A percentile compares a stretch with the other conserved stretches of the same genome.
Conservation (phyloP, 2,113 vertebrate genomes). For the Propithecus coquereli region DNA sequence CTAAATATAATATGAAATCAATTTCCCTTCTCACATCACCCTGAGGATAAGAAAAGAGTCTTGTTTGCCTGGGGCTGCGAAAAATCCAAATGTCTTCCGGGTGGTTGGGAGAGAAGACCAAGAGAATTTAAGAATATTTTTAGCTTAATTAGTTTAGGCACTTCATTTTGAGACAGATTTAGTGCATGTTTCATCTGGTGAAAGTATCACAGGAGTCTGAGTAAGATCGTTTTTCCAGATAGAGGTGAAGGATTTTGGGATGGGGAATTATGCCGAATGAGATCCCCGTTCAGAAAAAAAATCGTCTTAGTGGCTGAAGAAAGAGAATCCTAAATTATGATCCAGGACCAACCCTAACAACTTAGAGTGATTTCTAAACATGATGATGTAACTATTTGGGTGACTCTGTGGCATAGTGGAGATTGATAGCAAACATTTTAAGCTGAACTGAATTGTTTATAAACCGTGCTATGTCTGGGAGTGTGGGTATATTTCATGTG, state of each 20-base stretch:
- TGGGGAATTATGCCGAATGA: neutral
- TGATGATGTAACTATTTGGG: neutral
- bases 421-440: neutral
- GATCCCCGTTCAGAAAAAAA: neutral
- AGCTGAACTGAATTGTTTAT: neutral
- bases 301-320: neutral
- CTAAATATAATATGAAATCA: slow-evolving; percentile 81
- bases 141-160: slow-evolving; percentile 53
- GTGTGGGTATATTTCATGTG: neutral
- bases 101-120: neutral
- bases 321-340: neutral
- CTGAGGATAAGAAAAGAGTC: neutral
- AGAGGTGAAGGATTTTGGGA: neutral
- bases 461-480: neutral
- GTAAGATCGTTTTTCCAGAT: slow-evolving; percentile 58
- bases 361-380: neutral
- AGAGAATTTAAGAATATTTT: slow-evolving; percentile 38
- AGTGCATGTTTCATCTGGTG: slow-evolving; percentile 25
- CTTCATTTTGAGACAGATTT: slow-evolving; percentile 50
- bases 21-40: slow-evolving; percentile 74
- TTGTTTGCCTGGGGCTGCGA: slow-evolving; percentile 10
- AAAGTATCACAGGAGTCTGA: neutral
- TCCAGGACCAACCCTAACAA: neutral
- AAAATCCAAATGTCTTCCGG: slow-evolving; percentile 27
- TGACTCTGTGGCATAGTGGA: neutral